Evolutionary conservation across 1,140 invertebrate genomes (phyloP), one percentile per base, ranked within the genome.

Genomic region (Eubasilissa regina): DNA sequence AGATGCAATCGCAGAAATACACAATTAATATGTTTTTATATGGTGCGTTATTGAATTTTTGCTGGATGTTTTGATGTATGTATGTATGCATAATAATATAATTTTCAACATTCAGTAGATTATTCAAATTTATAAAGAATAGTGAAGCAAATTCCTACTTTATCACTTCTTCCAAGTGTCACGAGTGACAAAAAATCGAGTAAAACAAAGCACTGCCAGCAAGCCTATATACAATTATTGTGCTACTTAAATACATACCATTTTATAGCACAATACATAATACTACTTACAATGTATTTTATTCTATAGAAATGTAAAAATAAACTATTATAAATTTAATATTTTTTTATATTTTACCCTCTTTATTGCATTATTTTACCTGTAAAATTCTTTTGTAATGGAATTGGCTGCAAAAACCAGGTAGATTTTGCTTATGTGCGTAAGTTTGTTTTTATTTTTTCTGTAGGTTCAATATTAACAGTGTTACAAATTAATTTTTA

Each of bases 251-350:
- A 70, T 47, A 70, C 47, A 70, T 35, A 17, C 66, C 15, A 51
- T 70, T 53, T 66, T 53, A 51, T 15, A 53, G 66, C 66, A 70
- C 66, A 51, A 70, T 70, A 25, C 60, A 43, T 58, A 19, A 58
- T 58, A 58, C 21, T 70, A 70, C 51, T 70, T 70, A 48, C 66
- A 70, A 70, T 70, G 66, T 70, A 70, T 70, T 70, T 62, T 62
- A 62, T 62, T 62, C 58, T 62, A 62, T 70, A 70, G 66, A 51
- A 70, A 13, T 70, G 45, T 70, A 70, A 70, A 35, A 70, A 70
- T 70, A 70, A 51, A 70, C 66, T 51, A 70, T 70, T 51, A 70
- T 45, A 53, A 70, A 70, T 25, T 70, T 15, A 44, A 45, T 9
- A 21, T 45, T 48, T 15, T 68, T 68, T 70, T 17, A n/a, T 10